These are phyloP conservation scores for Nomada lathburiana DNA, from an alignment of 2,888 invertebrate species.

Conservation along the genomic window DNA sequence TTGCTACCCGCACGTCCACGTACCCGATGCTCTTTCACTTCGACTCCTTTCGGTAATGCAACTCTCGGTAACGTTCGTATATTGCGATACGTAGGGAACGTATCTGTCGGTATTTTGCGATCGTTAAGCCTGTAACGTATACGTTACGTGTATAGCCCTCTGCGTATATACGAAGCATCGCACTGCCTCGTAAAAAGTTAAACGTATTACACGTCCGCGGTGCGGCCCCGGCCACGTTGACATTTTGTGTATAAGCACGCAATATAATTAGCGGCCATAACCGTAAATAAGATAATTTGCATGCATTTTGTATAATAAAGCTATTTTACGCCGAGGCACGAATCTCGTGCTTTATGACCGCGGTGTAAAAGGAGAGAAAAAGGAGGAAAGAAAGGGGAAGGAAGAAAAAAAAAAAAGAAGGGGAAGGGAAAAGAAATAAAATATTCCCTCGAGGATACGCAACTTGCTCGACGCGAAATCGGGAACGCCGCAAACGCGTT, in stretches of 20 bases:
- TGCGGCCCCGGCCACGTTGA: conserved; percentile 76
- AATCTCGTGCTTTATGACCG: conserved; percentile 73
- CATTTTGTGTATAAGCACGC: conserved; percentile 79
- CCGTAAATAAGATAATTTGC: conserved; percentile 81
- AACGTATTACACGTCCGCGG: conserved; percentile 76
- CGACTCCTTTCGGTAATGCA: conserved; percentile 56
- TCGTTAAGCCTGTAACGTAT: conserved; percentile 79
- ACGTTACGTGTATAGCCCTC: conserved; percentile 68
- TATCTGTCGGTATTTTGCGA: conserved; percentile 79
- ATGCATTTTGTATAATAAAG: conserved; percentile 81
- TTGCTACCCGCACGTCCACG: conserved; percentile 6
- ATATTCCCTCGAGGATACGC: conserved; percentile 49
- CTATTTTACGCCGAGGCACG: conserved; percentile 77
- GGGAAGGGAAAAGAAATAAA: conserved; percentile 3
- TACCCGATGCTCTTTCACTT: conserved; percentile 39
- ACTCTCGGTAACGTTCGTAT: conserved; percentile 61
- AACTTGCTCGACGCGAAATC: conserved; percentile 51
- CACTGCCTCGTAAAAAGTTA: conserved; percentile 77
- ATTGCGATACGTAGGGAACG: conserved; percentile 68
- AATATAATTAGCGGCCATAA: conserved; percentile 80
- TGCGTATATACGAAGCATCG: conserved; percentile 68
- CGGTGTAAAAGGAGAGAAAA: conserved; percentile 12
- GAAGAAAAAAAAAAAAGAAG: neutral
- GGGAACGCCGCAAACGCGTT: conserved; percentile 56
- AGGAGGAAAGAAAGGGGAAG: neutral